Percentiles rank a stretch among this genome's conserved stretches.
Evolutionary conservation across 2,888 invertebrate genomes (phyloP).

Genomic region (Reticulitermes lucifugus): DNA sequence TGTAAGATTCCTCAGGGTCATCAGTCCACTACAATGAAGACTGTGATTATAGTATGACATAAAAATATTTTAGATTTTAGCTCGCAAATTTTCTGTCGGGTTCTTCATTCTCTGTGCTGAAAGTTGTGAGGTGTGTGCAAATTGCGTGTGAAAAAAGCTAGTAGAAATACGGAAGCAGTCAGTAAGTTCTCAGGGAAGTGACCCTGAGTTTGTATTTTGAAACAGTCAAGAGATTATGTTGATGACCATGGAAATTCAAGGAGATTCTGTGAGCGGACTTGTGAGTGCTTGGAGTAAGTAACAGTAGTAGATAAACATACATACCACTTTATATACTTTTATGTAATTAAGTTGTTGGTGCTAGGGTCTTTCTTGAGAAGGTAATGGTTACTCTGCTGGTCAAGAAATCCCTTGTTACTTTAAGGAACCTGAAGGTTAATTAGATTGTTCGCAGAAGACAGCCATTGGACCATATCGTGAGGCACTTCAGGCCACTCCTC

Average conservation of each 20-base stretch:
- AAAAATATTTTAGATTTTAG: not conserved
- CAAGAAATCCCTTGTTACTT: too few relatives aligned
- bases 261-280: slow-evolving; percentile 62
- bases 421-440: too few relatives aligned
- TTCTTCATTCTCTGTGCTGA: not conserved
- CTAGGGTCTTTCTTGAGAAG: too few relatives aligned
- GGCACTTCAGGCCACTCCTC: too few relatives aligned
- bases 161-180: too few relatives aligned
- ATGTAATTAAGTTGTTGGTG: too few relatives aligned
- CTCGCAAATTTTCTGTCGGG: not conserved
- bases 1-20: not conserved
- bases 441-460: too few relatives aligned
- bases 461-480: too few relatives aligned
- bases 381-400: too few relatives aligned
- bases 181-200: not conserved
- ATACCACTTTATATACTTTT: too few relatives aligned
- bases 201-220: not conserved
- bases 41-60: not conserved
- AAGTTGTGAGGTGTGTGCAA: not conserved
- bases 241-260: slow-evolving; percentile 34
- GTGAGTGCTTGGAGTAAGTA: slow-evolving; percentile 58
- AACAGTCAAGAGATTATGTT: slow-evolving; percentile 25
- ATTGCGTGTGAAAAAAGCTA: not conserved
- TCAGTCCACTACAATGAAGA: not conserved
- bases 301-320: too few relatives aligned